A percentile compares a stretch with the other conserved stretches of the same genome.
phyloP scores from a whole-genome alignment of 37 sponge, comb jelly and placozoan species.

The Theonella swinhoei region DNA sequence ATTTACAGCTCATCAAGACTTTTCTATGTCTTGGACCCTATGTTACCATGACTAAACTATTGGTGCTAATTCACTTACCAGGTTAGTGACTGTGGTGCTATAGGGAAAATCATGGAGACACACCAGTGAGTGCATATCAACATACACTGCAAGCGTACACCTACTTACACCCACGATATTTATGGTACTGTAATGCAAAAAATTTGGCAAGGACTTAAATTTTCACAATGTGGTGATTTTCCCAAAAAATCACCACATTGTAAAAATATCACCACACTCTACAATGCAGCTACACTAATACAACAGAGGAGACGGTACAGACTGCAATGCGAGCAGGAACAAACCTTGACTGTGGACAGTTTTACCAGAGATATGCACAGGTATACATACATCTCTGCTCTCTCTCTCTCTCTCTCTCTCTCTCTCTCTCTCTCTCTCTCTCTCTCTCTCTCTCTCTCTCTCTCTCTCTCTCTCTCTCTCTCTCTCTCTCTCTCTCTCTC shows the following conservation, averaged over 20 bases:
- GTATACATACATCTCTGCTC: constrained; percentile 15
- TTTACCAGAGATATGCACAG: constrained; percentile 58
- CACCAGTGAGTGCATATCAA: constrained; percentile 66
- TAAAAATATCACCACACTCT: too few species aligned
- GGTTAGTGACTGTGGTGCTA: constrained; percentile 91
- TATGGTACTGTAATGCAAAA: too few species aligned
- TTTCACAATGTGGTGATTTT: too few species aligned
- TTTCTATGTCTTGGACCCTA: too few species aligned
- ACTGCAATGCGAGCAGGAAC: constrained; percentile 73
- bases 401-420: neutral
- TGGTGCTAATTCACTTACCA: too few species aligned
- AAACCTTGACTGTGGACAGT: constrained; percentile 80
- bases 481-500: constrained; percentile 22
- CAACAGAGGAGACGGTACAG: constrained; percentile 52
- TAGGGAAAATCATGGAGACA: constrained; percentile 41
- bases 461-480: neutral
- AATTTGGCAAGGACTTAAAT: too few species aligned
- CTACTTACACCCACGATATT: neutral
- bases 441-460: neutral
- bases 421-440: neutral
- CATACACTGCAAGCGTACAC: neutral
- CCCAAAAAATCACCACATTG: too few species aligned
- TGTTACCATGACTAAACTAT: too few species aligned
- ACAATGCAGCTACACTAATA: constrained; percentile 67
- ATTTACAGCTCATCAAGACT: too few species aligned